These are phyloP conservation scores for Drosophila ficusphila DNA, from an alignment of 1,140 invertebrate genomes.

Conservation along the genomic window DNA sequence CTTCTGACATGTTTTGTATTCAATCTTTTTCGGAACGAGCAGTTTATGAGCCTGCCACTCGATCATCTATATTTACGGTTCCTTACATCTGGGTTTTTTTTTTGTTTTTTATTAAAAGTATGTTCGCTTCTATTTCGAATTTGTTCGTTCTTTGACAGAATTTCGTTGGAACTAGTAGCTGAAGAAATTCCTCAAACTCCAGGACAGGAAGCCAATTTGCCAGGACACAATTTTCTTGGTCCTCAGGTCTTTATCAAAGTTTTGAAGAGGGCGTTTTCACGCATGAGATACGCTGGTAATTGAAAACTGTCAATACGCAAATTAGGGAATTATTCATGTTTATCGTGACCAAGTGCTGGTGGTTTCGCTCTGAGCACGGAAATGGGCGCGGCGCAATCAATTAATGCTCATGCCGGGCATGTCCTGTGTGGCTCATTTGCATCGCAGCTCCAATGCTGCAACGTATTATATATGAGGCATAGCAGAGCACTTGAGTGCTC, in stretches of 20 bases:
- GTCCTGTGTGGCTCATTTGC: slow-evolving; percentile 65
- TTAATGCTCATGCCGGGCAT: slow-evolving; percentile 39
- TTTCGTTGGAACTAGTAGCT: neutral
- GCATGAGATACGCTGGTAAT: slow-evolving; percentile 66
- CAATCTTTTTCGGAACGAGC: neutral
- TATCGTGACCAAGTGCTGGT: slow-evolving; percentile 54
- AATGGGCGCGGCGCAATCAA: slow-evolving; percentile 14
- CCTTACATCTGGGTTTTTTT: neutral
- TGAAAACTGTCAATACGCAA: slow-evolving; percentile 79
- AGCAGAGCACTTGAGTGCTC: slow-evolving; percentile 47
- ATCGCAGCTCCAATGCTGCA: slow-evolving; percentile 25
- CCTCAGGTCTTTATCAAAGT: slow-evolving; percentile 33
- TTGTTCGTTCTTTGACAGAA: neutral
- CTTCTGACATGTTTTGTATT: slow-evolving; percentile 20
- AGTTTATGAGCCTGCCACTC: neutral
- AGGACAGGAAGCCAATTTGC: slow-evolving; percentile 19
- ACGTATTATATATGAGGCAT: slow-evolving; percentile 32
- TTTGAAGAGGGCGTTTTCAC: slow-evolving; percentile 18
- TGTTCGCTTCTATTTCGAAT: no score
- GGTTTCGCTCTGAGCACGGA: slow-evolving; percentile 29
- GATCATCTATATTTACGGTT: neutral
- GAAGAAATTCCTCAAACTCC: neutral
- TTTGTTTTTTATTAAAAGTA: neutral
- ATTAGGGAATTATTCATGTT: slow-evolving; percentile 76
- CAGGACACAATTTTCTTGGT: slow-evolving; percentile 4